These are phyloP conservation scores for Hemiprocne comata DNA, from an alignment of 2,113 vertebrate species.

Conservation along the genomic window DNA sequence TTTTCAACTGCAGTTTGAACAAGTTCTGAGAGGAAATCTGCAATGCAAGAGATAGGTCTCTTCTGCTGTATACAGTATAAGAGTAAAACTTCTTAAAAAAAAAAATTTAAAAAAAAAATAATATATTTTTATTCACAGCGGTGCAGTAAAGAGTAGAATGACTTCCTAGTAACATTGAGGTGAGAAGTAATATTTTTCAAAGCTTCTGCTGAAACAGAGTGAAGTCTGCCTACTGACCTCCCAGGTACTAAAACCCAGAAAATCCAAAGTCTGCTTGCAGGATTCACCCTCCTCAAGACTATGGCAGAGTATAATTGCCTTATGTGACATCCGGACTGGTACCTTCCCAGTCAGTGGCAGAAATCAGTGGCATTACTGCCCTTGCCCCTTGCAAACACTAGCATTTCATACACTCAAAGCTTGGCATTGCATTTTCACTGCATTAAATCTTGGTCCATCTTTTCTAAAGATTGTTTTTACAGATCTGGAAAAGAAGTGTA, in stretches of 20 bases:
- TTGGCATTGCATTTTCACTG: background rate
- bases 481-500: background rate
- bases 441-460: background rate
- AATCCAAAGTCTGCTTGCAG: background rate
- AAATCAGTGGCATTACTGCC: background rate
- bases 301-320: background rate
- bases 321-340: background rate
- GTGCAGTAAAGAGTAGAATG: background rate
- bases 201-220: background rate
- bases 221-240: background rate
- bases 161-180: background rate
- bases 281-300: background rate
- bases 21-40: background rate
- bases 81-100: background rate
- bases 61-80: background rate
- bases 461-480: background rate
- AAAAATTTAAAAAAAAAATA: no score
- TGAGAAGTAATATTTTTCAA: background rate
- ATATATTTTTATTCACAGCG: background rate
- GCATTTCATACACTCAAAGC: background rate
- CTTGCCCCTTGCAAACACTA: background rate
- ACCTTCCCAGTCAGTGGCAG: background rate
- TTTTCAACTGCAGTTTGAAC: background rate
- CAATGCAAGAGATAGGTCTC: background rate
- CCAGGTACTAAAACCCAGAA: background rate